Evolutionary conservation across 2,888 invertebrate species (phyloP), one percentile per base, ranked within the genome.

Genomic region (Cephus pygmeus): DNA sequence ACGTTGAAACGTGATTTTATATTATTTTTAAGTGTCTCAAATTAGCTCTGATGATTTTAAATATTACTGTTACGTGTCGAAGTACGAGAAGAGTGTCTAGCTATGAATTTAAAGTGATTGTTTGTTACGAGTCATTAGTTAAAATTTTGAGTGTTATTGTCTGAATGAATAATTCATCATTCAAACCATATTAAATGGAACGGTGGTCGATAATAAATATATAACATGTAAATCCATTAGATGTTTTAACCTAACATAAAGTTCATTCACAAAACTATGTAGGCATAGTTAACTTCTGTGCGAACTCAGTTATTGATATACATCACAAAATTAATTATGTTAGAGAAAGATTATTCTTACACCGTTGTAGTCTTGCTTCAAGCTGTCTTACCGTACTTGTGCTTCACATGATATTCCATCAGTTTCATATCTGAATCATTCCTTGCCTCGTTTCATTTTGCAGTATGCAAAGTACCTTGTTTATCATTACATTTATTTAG

Each of bases 1-100:
- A 90, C 33, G 79, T 88, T 30, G 90, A 91, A 75, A 86, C 88
- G 75, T 90, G 85, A 88, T 84, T 74, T 35, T 35, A 30, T 34
- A 23, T 74, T 35, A 23, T 74, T 74, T 74, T 34, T 23, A 34
- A 33, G 74, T 15, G 74, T 30, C 9, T 34, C n/a, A 34, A 34
- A 12, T 35, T 34, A 34, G 74, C 35, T 30, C 34, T n/a, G 34
- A 74, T 30, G 12, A 71, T 31, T 71, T 33, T 31, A 31, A 71
- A 71, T 56, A 56, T 56, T 56, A 56, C 23, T 56, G 56, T 56
- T 56, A 56, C 6, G 23, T 56, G 23, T 56, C 9, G 56, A 56
- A 56, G 56, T 56, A 56, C 56, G 56, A 56, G 56, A 56, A 9
- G 9, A 56, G 56, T 56, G 56, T 23, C 56, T 56, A 23, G 56